Base-by-base conservation (phyloP, 2,888 invertebrate species). In the Watsonalla binaria region DNA sequence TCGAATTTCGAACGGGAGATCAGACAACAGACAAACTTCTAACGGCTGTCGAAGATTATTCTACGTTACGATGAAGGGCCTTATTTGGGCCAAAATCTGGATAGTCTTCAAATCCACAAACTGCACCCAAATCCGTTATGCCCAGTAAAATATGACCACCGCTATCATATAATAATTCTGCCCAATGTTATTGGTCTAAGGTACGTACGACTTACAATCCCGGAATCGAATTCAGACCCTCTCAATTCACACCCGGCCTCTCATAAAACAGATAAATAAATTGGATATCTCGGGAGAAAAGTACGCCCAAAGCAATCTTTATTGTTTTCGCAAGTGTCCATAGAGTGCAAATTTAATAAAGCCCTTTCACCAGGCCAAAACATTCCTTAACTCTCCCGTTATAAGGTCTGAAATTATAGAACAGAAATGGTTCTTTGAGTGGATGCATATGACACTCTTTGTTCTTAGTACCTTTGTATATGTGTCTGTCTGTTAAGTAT, bases 361-460 rank as follows among this genome's bases (percentile, higher is more conserved):
- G 48, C 54, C 51, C 6, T 46, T 15, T 42, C 8, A 51, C 52
- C 60, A 61, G 46, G 54, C 54, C 11, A 67, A 63, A 60, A 58
- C 62, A 58, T 55, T 49, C 55, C 61, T 56, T 66, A 53, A 8
- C 33, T 6, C 0, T 6, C 7, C 45, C 37, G 54, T 33, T 5
- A 57, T 66, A 72, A 54, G 57, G 55, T 45, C 50, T 56, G 46
- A 53, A 59, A 51, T 14, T 50, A 58, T 56, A 61, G 51, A 57
- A 54, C 47, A 35, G 33, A 50, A 42, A 53, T 59, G 57, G 66
- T 56, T 57, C 55, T 54, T 53, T 14, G 54, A 66, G 70, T 61
- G 61, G 68, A 68, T 79, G 79, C 63, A 66, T 67, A 66, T 77
- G 79, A 81, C 80, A 70, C 74, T 67, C 77, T 81, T 79, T 71